A percentile compares a stretch with the other conserved stretches of the same genome.
These are phyloP conservation scores for Apostichopus parvimensis DNA, from an alignment of 35 echinoderm and acorn worm species.

Conservation along the genomic window DNA sequence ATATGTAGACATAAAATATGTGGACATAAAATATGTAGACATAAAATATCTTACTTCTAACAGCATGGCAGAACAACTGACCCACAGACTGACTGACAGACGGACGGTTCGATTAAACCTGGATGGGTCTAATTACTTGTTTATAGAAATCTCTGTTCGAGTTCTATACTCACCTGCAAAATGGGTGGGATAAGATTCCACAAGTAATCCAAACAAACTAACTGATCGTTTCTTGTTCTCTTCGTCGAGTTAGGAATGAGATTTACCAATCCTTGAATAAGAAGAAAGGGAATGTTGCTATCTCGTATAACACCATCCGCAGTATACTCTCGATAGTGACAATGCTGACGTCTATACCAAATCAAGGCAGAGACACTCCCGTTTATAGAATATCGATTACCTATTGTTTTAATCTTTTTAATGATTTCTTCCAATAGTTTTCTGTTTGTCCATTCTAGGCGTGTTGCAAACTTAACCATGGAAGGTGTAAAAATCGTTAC, in stretches of 20 bases:
- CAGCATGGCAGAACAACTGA: no score
- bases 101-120: no score
- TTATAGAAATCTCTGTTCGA: no score
- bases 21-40: no score
- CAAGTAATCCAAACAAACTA: not conserved
- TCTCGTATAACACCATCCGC: no score
- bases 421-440: not conserved
- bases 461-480: conserved; percentile 8
- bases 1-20: no score
- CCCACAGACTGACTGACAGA: no score
- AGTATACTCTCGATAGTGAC: not conserved
- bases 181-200: conserved; percentile 3
- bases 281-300: no score
- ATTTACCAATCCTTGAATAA: no score
- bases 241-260: no score
- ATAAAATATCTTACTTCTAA: no score
- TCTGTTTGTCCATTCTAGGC: not conserved
- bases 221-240: not conserved
- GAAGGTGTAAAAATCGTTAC: not conserved
- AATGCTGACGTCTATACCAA: not conserved
- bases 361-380: not conserved
- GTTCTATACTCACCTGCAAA: conserved; percentile 1
- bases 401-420: not conserved
- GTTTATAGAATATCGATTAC: not conserved
- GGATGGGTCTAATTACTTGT: no score